These are phyloP conservation scores for Pungitius pungitius DNA, from an alignment of 2,113 vertebrate species.

Conservation along the genomic window DNA sequence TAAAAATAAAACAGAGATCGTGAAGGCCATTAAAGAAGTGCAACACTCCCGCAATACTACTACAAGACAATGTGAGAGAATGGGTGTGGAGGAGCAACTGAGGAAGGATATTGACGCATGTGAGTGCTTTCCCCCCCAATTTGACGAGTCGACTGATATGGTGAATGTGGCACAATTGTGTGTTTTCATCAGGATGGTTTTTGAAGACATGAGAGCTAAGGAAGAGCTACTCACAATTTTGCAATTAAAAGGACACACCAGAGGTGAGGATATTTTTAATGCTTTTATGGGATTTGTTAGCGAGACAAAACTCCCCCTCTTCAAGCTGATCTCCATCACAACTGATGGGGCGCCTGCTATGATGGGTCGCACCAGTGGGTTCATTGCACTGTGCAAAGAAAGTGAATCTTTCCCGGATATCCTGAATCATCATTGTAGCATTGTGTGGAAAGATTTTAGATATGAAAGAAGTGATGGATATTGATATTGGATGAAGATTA, in stretches of 20 bases:
- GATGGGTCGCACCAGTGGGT: neutral
- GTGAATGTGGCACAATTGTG: neutral
- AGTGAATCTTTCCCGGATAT: neutral
- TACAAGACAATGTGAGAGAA: neutral
- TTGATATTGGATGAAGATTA: too few species aligned
- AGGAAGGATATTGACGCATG: neutral
- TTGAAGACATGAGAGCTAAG: constrained; percentile 15
- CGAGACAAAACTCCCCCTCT: neutral
- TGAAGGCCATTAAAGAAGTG: too few species aligned
- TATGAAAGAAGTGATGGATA: too few species aligned
- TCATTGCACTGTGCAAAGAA: neutral
- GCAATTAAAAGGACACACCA: neutral
- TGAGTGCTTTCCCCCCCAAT: neutral
- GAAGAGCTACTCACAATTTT: constrained; percentile 17
- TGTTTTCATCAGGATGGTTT: constrained; percentile 18
- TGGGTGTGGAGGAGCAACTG: neutral
- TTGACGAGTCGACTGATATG: neutral
- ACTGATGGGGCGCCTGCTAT: neutral
- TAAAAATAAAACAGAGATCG: too few species aligned
- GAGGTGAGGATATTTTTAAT: neutral
- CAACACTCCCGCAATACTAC: too few species aligned
- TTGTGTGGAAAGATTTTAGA: too few species aligned
- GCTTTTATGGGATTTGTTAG: constrained; percentile 3
- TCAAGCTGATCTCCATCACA: constrained; percentile 2
- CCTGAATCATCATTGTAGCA: neutral